A percentile compares a stretch with the other conserved stretches of the same genome.
Evolutionary conservation across 1,140 invertebrate genomes (phyloP).

Genomic region (Neodiprion lecontei): DNA sequence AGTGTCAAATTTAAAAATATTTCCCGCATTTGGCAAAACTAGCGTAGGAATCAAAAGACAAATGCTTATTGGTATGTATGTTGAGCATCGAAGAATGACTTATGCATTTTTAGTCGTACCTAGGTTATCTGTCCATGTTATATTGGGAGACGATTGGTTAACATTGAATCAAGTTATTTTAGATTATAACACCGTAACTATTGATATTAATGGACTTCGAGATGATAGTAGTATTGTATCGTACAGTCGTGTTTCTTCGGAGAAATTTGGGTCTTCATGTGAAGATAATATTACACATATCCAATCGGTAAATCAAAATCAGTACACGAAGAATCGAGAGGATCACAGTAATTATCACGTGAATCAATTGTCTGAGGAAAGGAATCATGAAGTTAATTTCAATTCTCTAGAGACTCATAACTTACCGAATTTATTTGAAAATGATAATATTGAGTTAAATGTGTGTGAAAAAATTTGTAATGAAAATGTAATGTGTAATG

Average conservation of each 20-base stretch:
- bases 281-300: not conserved
- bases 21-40: conserved; percentile 20
- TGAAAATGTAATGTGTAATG: not conserved
- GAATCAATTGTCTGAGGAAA: not conserved
- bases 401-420: not conserved
- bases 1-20: conserved; percentile 17
- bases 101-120: conserved; percentile 15
- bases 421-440: not conserved
- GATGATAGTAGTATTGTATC: not conserved
- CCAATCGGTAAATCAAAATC: not conserved
- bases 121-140: conserved; percentile 7
- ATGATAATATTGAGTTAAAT: not conserved
- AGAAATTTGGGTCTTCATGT: conserved; percentile 10
- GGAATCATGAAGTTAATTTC: not conserved
- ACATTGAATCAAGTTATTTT: not conserved
- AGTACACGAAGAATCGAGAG: not conserved
- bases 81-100: not conserved
- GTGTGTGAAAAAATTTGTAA: too few relatives aligned
- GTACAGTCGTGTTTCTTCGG: not conserved
- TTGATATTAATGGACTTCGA: conserved; percentile 8
- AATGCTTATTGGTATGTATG: conserved; percentile 10
- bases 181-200: conserved; percentile 10
- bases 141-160: conserved; percentile 22
- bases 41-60: conserved; percentile 17
- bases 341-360: conserved; percentile 4